These are phyloP conservation scores for Sebastes diploproa DNA, from an alignment of 2,797 vertebrate species.

Conservation along the genomic window DNA sequence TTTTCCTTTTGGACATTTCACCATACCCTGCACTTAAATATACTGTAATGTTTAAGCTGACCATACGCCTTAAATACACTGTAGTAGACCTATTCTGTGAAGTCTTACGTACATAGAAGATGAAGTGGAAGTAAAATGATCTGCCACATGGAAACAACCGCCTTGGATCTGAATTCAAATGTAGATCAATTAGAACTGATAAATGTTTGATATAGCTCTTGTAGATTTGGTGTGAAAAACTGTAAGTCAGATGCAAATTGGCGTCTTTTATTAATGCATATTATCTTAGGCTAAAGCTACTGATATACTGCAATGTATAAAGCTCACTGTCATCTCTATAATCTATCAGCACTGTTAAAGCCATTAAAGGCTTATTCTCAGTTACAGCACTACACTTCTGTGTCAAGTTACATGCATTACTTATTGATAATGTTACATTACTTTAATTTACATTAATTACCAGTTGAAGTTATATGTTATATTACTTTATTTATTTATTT, in stretches of 20 bases:
- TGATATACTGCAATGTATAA: not conserved
- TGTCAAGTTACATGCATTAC: not conserved
- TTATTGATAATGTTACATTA: not conserved
- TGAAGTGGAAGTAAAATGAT: not conserved
- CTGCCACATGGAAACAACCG: not conserved
- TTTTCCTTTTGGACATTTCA: not conserved
- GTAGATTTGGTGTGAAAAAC: not conserved
- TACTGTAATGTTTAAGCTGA: not conserved
- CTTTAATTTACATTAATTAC: not conserved
- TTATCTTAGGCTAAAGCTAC: not conserved
- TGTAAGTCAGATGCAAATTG: not conserved
- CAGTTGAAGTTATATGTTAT: not conserved
- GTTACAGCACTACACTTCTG: not conserved
- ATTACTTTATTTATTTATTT: not conserved
- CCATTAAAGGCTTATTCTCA: not conserved
- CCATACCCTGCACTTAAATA: not conserved
- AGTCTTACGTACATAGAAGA: not conserved
- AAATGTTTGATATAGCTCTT: not conserved
- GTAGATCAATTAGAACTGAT: not conserved
- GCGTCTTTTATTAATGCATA: not conserved
- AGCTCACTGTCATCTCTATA: not conserved
- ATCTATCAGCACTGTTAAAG: not conserved
- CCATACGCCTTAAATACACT: not conserved
- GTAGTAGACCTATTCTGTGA: not conserved
- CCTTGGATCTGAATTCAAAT: not conserved